phyloP scores from a whole-genome alignment of 2,797 vertebrate genomes.

The Lutjanus argentimaculatus region DNA sequence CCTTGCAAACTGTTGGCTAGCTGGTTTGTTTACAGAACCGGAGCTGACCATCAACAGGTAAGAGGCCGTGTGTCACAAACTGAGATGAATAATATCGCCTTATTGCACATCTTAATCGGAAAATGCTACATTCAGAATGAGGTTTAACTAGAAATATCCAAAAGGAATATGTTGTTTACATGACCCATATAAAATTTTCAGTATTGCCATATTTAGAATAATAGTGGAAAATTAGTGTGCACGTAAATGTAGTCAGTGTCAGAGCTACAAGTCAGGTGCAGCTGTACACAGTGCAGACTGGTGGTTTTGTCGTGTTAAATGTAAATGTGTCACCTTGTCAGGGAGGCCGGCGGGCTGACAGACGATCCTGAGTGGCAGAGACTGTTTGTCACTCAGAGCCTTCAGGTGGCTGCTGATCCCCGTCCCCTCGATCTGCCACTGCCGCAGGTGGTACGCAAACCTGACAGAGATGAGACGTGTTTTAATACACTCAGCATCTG shows the following conservation, averaged over 20 bases:
- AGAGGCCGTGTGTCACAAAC: too few relatives aligned
- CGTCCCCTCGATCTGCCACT: conserved; percentile 99
- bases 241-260: neutral
- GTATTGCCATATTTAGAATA: too few relatives aligned
- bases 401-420: conserved; percentile 99
- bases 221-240: too few relatives aligned
- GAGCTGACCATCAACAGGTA: too few relatives aligned
- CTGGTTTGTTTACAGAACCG: too few relatives aligned
- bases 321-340: conserved; percentile 90
- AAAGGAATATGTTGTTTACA: too few relatives aligned
- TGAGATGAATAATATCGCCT: too few relatives aligned
- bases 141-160: too few relatives aligned
- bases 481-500: neutral
- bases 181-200: too few relatives aligned
- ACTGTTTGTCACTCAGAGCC: conserved; percentile 98
- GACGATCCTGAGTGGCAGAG: conserved; percentile 95
- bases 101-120: too few relatives aligned
- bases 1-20: too few relatives aligned
- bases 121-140: too few relatives aligned
- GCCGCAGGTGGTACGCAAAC: conserved; percentile 97
- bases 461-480: conserved; percentile 74
- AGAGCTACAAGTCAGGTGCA: neutral
- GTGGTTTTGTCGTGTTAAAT: neutral
- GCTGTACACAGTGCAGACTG: neutral
- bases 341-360: conserved; percentile 98